phyloP scores from a whole-genome alignment of 2,888 invertebrate species.

The Penaeus monodon region DNA sequence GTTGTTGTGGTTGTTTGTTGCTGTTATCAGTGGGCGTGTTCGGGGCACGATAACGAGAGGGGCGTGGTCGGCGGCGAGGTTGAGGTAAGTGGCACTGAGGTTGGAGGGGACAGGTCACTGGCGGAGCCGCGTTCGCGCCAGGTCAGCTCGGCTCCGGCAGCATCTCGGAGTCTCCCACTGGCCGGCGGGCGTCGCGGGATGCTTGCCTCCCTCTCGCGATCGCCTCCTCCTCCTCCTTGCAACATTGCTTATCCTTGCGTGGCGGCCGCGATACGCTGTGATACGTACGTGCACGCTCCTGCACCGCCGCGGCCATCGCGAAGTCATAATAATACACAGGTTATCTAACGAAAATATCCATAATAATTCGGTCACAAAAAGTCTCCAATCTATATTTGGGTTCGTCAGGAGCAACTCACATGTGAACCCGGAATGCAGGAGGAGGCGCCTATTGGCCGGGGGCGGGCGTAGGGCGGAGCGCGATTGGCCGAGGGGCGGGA shows the following conservation, averaged over 20 bases:
- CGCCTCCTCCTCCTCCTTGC: constrained; percentile 18
- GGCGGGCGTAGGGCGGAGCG: constrained; percentile 59
- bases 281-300: constrained; percentile 6
- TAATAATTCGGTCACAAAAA: constrained; percentile 59
- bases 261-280: background rate
- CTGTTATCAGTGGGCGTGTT: constrained; percentile 3
- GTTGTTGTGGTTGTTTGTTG: constrained; percentile 14
- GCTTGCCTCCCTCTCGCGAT: constrained; percentile 7
- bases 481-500: constrained; percentile 52
- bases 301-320: constrained; percentile 32
- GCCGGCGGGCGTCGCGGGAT: constrained; percentile 34
- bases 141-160: constrained; percentile 42
- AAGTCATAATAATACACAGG: constrained; percentile 44
- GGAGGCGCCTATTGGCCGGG: constrained; percentile 46
- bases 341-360: constrained; percentile 54
- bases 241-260: constrained; percentile 27
- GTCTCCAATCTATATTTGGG: constrained; percentile 59
- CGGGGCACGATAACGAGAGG: constrained; percentile 12
- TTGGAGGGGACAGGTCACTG: constrained; percentile 39
- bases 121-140: constrained; percentile 12
- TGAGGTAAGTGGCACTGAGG: background rate
- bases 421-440: constrained; percentile 56
- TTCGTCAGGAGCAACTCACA: constrained; percentile 55
- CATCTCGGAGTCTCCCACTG: constrained; percentile 39
- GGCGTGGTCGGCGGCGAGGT: constrained; percentile 32